Conservation (phyloP, 2,113 vertebrate species). For the Cairina moschata region DNA sequence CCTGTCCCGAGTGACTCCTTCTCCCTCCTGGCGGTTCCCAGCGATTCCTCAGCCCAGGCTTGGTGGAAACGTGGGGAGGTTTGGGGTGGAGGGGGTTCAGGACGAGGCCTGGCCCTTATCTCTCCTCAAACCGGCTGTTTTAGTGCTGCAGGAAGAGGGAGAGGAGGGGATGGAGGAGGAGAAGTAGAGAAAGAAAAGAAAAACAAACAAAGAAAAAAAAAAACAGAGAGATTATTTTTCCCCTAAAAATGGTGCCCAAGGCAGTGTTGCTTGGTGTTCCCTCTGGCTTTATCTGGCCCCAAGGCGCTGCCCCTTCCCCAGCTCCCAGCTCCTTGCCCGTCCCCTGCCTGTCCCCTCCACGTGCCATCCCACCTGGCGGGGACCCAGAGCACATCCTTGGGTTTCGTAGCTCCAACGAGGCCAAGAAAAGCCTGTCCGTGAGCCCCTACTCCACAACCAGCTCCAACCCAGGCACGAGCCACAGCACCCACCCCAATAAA, state of each 20-base stretch:
- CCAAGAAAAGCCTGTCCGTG: background rate
- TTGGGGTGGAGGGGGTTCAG: fast-evolving
- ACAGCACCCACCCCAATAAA: background rate
- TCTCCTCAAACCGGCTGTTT: background rate
- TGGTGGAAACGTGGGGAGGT: background rate
- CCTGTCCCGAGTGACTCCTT: background rate
- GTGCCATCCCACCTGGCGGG: background rate
- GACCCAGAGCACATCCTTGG: background rate
- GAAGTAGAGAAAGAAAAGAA: background rate
- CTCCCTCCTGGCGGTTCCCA: background rate
- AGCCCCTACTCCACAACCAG: background rate
- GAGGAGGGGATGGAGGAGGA: background rate
- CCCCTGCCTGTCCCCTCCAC: background rate
- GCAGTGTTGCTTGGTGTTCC: background rate
- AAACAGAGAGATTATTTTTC: background rate
- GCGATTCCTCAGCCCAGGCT: background rate
- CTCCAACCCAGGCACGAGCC: background rate
- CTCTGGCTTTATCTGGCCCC: background rate
- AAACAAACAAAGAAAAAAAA: background rate
- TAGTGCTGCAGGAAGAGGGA: background rate
- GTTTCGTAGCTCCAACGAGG: background rate
- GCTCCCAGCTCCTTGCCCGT: background rate
- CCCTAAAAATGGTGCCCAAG: background rate
- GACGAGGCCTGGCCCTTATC: background rate
- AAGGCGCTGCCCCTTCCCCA: background rate